Evolutionary conservation across 2,113 vertebrate species (phyloP).

Genomic region (Odocoileus virginianus): DNA sequence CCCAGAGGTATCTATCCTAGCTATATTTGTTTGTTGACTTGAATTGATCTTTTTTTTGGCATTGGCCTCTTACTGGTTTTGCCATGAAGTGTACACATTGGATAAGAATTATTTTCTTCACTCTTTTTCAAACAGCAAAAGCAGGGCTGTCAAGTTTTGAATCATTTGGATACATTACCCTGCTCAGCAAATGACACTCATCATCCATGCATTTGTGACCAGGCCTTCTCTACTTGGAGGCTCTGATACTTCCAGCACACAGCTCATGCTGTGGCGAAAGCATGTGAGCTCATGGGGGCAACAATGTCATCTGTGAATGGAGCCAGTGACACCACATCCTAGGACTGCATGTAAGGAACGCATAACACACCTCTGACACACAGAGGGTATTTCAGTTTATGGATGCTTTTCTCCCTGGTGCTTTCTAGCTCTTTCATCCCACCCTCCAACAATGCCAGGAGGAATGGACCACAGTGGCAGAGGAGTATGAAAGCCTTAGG

Average conservation of each 20-base stretch:
- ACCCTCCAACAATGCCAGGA: background rate
- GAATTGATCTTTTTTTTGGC: background rate
- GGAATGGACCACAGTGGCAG: background rate
- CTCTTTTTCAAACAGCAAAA: background rate
- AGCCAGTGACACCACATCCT: accelerated
- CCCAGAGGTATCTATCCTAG: background rate
- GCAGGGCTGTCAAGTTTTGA: background rate
- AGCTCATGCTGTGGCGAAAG: background rate
- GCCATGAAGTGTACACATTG: background rate
- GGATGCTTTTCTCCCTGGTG: background rate
- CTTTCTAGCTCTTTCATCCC: background rate
- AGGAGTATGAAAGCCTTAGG: background rate
- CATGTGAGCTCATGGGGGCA: background rate
- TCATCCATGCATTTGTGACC: background rate
- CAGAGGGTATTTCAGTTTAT: background rate
- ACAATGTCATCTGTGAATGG: background rate
- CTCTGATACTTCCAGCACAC: background rate
- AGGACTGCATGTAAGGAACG: background rate
- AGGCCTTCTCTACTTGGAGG: background rate
- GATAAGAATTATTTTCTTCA: background rate
- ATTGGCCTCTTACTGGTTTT: background rate
- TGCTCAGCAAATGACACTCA: background rate
- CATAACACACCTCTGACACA: background rate
- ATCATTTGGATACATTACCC: background rate
- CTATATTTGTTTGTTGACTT: background rate